Evolutionary conservation across 1,140 invertebrate species (phyloP).

Genomic region (Eriocheir sinensis): DNA sequence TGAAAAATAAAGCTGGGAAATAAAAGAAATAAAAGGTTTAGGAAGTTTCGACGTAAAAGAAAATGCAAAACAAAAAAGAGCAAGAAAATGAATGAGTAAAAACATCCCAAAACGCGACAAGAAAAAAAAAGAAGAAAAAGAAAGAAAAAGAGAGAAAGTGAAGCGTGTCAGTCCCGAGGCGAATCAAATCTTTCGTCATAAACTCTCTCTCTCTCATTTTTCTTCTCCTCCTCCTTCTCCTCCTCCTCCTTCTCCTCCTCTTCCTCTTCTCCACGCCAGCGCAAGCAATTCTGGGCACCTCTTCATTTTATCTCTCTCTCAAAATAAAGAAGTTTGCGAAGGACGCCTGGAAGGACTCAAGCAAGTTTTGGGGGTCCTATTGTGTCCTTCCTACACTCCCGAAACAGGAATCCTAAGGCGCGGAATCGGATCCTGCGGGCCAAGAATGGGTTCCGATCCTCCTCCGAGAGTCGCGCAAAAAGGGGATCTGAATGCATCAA

Average conservation of each 20-base stretch:
- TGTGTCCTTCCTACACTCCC: conserved; percentile 13
- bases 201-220: neutral
- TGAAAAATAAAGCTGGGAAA: neutral
- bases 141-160: neutral
- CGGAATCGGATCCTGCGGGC: neutral
- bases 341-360: neutral
- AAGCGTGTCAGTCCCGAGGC: conserved; percentile 8
- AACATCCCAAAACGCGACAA: neutral
- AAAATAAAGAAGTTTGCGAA: conserved; percentile 36
- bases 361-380: conserved; percentile 4
- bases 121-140: neutral
- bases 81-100: neutral
- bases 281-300: too few species aligned
- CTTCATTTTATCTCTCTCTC: neutral
- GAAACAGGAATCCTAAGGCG: neutral
- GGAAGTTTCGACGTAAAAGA: neutral
- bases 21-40: neutral
- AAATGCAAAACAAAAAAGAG: too few species aligned
- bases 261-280: neutral
- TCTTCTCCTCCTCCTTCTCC: neutral
- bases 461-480: neutral
- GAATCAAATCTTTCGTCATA: neutral
- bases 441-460: neutral
- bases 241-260: neutral
- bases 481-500: neutral